Conservation (phyloP, 2,888 invertebrate species). For the Noctua fimbriata region DNA sequence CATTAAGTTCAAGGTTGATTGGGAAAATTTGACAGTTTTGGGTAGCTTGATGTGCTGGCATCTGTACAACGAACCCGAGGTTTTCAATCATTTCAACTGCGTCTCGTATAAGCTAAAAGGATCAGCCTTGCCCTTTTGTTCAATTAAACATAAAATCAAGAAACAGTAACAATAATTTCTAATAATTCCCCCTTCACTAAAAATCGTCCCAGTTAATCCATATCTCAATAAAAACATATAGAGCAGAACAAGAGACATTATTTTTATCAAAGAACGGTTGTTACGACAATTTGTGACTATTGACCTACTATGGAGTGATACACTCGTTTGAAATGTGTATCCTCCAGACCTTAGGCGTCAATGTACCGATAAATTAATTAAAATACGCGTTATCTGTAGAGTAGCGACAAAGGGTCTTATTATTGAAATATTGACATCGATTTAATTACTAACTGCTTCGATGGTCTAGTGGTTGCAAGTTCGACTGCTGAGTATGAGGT, state of each 20-base stretch:
- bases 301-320: slow-evolving; percentile 64
- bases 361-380: slow-evolving; percentile 78
- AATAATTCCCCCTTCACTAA: neutral
- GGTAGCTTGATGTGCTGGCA: too few relatives aligned
- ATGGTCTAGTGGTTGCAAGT: neutral
- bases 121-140: neutral
- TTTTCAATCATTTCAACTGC: neutral
- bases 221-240: slow-evolving; percentile 21
- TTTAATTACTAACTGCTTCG: slow-evolving; percentile 11
- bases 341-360: slow-evolving; percentile 68
- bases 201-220: slow-evolving; percentile 13
- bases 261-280: slow-evolving; percentile 39
- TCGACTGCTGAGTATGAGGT: neutral
- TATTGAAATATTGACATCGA: slow-evolving; percentile 13
- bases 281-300: slow-evolving; percentile 53
- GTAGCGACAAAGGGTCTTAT: slow-evolving; percentile 2
- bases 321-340: slow-evolving; percentile 69
- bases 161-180: neutral
- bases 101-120: neutral
- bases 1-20: too few relatives aligned
- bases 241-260: slow-evolving; percentile 34
- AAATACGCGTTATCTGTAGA: slow-evolving; percentile 64
- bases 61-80: neutral
- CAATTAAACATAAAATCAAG: neutral
- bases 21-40: too few relatives aligned